phyloP scores from a whole-genome alignment of 2,113 vertebrate genomes.

The Pterocles orientalis region DNA sequence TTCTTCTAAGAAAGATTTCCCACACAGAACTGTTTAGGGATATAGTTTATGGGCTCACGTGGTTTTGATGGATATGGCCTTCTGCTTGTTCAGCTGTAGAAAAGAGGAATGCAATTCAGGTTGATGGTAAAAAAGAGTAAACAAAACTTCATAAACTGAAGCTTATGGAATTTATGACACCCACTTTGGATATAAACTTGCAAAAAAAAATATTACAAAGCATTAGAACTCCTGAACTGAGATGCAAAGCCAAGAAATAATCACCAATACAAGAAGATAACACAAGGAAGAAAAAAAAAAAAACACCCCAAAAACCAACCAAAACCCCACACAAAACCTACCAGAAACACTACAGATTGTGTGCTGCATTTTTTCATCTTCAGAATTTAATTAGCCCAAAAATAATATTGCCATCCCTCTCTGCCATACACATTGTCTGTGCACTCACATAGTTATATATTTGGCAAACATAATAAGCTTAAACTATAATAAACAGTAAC shows the following conservation, averaged over 20 bases:
- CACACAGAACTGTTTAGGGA: not conserved
- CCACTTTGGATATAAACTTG: not conserved
- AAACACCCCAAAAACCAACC: not conserved
- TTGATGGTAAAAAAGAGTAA: not conserved
- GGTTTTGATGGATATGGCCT: conserved; percentile 46
- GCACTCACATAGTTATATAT: not conserved
- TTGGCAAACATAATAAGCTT: not conserved
- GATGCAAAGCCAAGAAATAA: not conserved
- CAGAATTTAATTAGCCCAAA: conserved; percentile 34
- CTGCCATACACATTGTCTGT: not conserved
- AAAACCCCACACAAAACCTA: not conserved
- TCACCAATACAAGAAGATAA: not conserved
- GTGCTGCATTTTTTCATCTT: not conserved
- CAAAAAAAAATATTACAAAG: not conserved
- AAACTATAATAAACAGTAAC: conserved; percentile 4
- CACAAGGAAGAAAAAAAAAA: not conserved
- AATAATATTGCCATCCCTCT: conserved; percentile 22
- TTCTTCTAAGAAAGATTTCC: too few species aligned
- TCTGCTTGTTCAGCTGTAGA: conserved; percentile 59
- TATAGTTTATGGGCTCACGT: not conserved
- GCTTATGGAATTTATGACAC: not conserved
- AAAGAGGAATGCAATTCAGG: not conserved
- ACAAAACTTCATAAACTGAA: not conserved
- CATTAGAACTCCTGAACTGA: not conserved
- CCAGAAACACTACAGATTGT: conserved; percentile 33